phyloP scores from a whole-genome alignment of 2,113 vertebrate species.

The Microcebus lehilahytsara region DNA sequence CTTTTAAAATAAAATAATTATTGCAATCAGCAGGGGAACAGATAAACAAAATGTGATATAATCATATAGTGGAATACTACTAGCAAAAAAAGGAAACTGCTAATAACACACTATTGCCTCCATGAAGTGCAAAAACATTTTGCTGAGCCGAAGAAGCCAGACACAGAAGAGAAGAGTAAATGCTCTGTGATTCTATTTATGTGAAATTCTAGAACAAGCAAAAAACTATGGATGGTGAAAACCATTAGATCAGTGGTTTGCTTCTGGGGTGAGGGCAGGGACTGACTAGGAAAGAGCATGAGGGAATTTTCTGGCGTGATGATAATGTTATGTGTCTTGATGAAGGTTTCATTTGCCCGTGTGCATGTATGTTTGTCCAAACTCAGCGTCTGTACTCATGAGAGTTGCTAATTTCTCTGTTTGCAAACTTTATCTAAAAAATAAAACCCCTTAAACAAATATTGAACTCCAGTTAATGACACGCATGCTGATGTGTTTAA shows the following conservation, averaged over 20 bases:
- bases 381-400: not conserved
- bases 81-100: not conserved
- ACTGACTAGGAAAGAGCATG: too few species aligned
- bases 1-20: constrained; percentile 28
- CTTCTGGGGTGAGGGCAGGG: too few species aligned
- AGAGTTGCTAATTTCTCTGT: not conserved
- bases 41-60: not conserved
- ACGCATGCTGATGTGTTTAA: not conserved
- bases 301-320: not conserved
- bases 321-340: not conserved
- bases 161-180: not conserved
- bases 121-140: not conserved
- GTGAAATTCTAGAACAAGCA: not conserved
- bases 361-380: not conserved
- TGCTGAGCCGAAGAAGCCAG: not conserved
- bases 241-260: not conserved
- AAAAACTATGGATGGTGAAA: not conserved
- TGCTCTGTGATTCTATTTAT: not conserved
- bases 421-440: constrained; percentile 30
- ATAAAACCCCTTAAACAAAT: not conserved
- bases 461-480: not conserved
- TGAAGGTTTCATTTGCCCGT: not conserved
- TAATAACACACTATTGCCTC: rapidly evolving
- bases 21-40: not conserved
- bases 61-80: not conserved